A percentile compares a stretch with the other conserved stretches of the same genome.
Conservation (phyloP, 2,797 vertebrate species). For the Pangasius mekongensis region DNA sequence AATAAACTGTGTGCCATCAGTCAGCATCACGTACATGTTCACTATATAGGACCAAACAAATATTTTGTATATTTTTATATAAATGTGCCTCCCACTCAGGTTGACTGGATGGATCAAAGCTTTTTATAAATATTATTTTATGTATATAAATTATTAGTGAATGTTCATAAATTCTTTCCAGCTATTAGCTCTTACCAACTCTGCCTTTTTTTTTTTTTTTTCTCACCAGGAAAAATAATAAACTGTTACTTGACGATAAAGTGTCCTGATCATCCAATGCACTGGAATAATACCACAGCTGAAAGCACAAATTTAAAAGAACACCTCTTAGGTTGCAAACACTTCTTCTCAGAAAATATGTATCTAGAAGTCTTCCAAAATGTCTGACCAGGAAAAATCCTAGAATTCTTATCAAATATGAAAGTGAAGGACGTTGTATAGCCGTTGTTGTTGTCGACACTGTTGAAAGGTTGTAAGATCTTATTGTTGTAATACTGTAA, state of each 20-base stretch:
- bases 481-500: no score
- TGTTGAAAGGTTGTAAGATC: no score
- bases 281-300: background rate
- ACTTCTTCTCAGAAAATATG: no score
- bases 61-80: background rate
- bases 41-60: background rate
- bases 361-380: no score
- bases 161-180: background rate
- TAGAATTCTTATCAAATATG: no score
- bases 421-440: no score
- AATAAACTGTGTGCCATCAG: background rate
- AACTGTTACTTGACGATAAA: background rate
- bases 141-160: background rate
- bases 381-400: no score
- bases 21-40: background rate
- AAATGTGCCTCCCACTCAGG: background rate
- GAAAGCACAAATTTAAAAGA: background rate
- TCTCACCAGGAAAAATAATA: no score
- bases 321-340: background rate
- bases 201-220: no score
- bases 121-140: background rate
- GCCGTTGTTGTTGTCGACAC: no score
- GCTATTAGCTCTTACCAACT: background rate
- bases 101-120: background rate
- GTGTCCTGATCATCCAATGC: background rate